These are phyloP conservation scores for cat (Felis catus) DNA, from an alignment of 2,113 vertebrate species.

Conservation along the genomic window DNA sequence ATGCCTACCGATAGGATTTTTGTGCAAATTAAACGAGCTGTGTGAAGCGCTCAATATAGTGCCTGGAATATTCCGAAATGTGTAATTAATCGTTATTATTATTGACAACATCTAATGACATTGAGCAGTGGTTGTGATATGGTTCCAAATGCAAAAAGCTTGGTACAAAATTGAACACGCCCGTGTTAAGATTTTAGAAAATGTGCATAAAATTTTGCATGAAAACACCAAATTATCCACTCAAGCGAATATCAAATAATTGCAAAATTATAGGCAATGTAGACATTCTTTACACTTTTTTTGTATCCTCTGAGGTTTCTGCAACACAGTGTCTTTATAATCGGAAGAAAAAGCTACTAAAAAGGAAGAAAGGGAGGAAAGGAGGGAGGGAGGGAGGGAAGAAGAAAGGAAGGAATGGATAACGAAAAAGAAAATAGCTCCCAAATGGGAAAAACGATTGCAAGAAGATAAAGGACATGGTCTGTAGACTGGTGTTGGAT, in stretches of 20 bases:
- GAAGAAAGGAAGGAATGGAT: neutral
- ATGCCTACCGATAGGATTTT: neutral
- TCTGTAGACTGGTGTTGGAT: neutral
- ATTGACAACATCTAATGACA: neutral
- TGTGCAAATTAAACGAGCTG: neutral
- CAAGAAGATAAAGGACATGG: neutral
- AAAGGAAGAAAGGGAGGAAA: neutral
- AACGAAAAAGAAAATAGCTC: neutral
- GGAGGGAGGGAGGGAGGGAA: neutral
- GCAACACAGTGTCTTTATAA: neutral
- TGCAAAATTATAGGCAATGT: neutral
- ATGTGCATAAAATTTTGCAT: neutral
- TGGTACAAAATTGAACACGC: neutral
- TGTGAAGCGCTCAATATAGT: neutral
- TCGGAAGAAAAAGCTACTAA: neutral
- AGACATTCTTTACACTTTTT: neutral
- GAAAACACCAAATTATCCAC: neutral
- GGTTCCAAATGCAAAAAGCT: neutral
- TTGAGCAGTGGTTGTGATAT: neutral
- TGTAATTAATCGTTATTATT: too few species aligned
- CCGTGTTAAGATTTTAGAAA: neutral
- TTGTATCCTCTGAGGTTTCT: neutral
- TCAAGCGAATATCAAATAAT: neutral
- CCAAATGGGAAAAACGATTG: neutral
- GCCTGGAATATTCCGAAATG: neutral